Base-by-base conservation (phyloP, 2,888 invertebrate genomes). In the Diploptera punctata region DNA sequence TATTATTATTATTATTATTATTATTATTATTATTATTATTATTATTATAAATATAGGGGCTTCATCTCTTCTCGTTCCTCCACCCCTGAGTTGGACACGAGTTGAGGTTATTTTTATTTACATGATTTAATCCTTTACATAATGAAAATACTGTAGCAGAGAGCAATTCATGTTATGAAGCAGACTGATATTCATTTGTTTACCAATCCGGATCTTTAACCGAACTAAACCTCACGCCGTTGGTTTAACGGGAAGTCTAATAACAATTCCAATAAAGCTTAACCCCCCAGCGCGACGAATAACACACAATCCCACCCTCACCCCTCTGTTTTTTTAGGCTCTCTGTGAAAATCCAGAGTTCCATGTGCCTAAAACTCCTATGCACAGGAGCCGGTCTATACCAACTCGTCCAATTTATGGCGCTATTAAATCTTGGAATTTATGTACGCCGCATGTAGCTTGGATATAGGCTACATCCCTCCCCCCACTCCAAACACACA, bases 351-450 rank as follows among this genome's bases (percentile, higher is more conserved):
- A 54, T 54, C 54, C 54, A 54, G 24, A 54, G 54, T 54, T 54
- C 10, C 26, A 7, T 54, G 54, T 54, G 26, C 24, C 54, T 54
- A 16, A 54, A 54, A 54, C 24, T 57, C 29, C n/a, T 57, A 29
- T 31, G 29, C 57, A 29, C 29, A 29, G 13, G 9, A n/a, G n/a
- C n/a, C n/a, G n/a, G n/a, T n/a, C 47, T 2, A 7, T 1, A 9
- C 18, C 18, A 47, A 18, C 10, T 19, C 47, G n/a, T 16, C 65
- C 65, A 29, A 65, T 65, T 65, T 65, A 65, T 65, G 47, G 65
- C 47, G 26, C 65, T 47, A 47, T 65, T 65, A 65, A 65, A 65
- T 26, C 65, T 47, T 26, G 47, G 47, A 47, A 44, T 65, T 65
- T 65, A 47, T 65, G 65, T 47, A 13, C 13, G 31, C n/a, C 1